Conservation (phyloP, 2,113 vertebrate species). For the Phylloscopus trochiloides region DNA sequence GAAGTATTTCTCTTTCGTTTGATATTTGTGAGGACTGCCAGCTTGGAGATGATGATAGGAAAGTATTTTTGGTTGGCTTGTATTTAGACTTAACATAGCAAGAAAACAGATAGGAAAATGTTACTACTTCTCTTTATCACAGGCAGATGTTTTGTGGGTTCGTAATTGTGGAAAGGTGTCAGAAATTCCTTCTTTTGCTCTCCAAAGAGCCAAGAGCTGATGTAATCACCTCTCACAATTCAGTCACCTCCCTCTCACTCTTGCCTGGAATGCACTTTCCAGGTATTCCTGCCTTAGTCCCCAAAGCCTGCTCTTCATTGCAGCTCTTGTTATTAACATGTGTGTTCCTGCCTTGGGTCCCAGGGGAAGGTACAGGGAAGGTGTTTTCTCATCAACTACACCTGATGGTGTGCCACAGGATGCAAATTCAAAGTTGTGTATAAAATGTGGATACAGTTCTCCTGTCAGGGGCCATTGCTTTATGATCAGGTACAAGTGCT, state of each 20-base stretch:
- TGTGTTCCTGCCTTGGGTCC: neutral
- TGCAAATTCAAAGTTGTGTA: neutral
- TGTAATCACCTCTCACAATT: neutral
- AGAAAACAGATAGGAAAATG: conserved; percentile 1
- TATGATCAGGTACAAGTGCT: rapidly evolving
- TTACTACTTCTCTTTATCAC: neutral
- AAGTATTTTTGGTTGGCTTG: conserved; percentile 7
- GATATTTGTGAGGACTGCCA: neutral
- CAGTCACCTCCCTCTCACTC: neutral
- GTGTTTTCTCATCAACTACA: neutral
- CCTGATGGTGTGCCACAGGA: neutral
- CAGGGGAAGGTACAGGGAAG: neutral
- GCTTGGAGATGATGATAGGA: neutral
- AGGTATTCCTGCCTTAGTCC: neutral
- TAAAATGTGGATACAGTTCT: neutral
- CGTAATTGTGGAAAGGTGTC: neutral
- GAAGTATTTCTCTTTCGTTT: neutral
- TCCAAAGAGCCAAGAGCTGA: neutral
- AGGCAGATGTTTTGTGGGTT: conserved; percentile 1
- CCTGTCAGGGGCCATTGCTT: neutral
- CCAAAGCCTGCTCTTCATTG: neutral
- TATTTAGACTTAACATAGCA: neutral
- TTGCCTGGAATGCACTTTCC: neutral
- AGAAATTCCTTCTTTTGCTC: conserved; percentile 1
- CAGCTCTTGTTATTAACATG: rapidly evolving